phyloP scores from a whole-genome alignment of 35 echinoderm and acorn worm species.

The Stichopus chloronotus region DNA sequence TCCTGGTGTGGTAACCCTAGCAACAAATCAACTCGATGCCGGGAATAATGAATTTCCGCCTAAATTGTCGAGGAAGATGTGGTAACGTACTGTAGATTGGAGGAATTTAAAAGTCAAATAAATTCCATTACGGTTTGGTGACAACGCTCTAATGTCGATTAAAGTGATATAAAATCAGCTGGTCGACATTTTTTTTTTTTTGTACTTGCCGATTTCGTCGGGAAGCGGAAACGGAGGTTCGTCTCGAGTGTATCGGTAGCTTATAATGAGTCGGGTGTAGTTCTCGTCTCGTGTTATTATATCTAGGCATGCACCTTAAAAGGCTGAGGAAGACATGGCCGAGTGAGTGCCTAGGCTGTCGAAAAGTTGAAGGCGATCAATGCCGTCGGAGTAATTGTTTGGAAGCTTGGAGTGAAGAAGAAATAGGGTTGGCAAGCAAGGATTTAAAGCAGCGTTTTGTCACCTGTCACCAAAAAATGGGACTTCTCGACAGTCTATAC shows the following conservation, averaged over 20 bases:
- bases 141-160: constrained; percentile 38
- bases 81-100: constrained; percentile 35
- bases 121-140: constrained; percentile 54
- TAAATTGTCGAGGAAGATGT: constrained; percentile 20
- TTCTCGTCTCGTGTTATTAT: background rate
- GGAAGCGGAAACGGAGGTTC: background rate
- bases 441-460: no score
- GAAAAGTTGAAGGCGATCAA: background rate
- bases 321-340: background rate
- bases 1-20: constrained; percentile 30
- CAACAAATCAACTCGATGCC: constrained; percentile 10
- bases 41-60: constrained; percentile 44
- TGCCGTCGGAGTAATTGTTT: background rate
- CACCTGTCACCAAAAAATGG: no score
- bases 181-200: background rate
- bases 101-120: constrained; percentile 55
- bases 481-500: no score
- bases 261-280: background rate
- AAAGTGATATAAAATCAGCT: constrained; percentile 45
- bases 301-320: no score
- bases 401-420: background rate
- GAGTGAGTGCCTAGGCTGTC: background rate
- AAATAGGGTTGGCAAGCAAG: no score
- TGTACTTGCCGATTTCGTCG: background rate
- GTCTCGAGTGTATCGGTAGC: background rate